These are phyloP conservation scores for Astropecten irregularis DNA, from an alignment of 53 echinoderm and acorn worm genomes.

Conservation along the genomic window DNA sequence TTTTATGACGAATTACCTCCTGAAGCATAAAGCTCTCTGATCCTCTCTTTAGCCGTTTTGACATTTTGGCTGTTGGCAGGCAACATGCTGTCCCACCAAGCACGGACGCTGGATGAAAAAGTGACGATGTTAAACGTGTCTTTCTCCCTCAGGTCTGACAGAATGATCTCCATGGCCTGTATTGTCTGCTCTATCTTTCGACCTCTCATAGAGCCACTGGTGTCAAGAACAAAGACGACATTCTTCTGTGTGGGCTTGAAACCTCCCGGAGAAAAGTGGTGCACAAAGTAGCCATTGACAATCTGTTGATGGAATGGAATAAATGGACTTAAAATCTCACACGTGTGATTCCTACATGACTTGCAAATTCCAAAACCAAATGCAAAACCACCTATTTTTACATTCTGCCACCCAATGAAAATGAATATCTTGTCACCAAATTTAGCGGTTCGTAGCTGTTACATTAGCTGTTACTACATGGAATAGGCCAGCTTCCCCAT, in stretches of 20 bases:
- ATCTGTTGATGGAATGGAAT: slow-evolving; percentile 53
- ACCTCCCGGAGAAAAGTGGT: slow-evolving; percentile 59
- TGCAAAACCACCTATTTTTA: not conserved
- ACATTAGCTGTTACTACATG: too few relatives aligned
- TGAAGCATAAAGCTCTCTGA: not conserved
- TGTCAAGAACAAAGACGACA: slow-evolving; percentile 78
- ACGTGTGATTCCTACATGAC: not conserved
- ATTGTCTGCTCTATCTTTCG: slow-evolving; percentile 67
- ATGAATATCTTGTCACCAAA: too few relatives aligned
- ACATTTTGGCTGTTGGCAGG: slow-evolving; percentile 5
- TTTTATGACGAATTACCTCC: slow-evolving; percentile 19
- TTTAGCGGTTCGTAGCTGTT: too few relatives aligned
- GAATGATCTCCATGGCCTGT: slow-evolving; percentile 70
- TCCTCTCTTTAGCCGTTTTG: not conserved
- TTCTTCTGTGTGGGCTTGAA: slow-evolving; percentile 63
- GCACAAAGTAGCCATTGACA: slow-evolving; percentile 90
- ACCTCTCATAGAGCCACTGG: slow-evolving; percentile 79
- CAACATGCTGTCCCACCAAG: slow-evolving; percentile 19
- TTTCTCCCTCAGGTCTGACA: slow-evolving; percentile 55
- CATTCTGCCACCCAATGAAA: too few relatives aligned
- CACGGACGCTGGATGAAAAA: slow-evolving; percentile 2
- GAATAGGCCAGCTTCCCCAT: too few relatives aligned
- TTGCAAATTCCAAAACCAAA: not conserved
- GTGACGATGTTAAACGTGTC: slow-evolving; percentile 52
- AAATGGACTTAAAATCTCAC: not conserved